phyloP scores from a whole-genome alignment of 2,113 vertebrate species.

The Lycocorax pyrrhopterus region DNA sequence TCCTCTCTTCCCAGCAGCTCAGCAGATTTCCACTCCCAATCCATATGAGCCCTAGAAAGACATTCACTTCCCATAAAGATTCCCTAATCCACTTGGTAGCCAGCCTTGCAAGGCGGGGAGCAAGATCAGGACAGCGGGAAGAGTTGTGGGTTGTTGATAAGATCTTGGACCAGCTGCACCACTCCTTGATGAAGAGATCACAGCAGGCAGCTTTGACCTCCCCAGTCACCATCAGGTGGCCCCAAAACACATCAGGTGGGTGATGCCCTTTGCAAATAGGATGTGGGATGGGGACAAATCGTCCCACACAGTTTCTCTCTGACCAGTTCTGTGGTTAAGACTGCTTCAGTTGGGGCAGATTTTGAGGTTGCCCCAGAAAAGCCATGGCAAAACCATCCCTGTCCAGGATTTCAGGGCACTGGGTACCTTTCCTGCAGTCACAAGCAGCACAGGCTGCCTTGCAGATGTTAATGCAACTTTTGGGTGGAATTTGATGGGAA shows the following conservation, averaged over 20 bases:
- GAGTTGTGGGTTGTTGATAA: neutral
- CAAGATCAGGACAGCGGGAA: neutral
- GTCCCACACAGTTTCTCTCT: neutral
- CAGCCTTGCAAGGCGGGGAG: neutral
- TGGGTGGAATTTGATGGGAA: neutral
- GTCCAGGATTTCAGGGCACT: neutral
- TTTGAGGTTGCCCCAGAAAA: neutral
- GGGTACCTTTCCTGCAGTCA: neutral
- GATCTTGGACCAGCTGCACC: neutral
- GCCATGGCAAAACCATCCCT: neutral
- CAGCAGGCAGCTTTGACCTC: neutral
- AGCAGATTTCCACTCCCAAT: neutral
- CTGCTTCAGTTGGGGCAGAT: neutral
- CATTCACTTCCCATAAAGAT: neutral
- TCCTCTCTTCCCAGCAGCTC: neutral
- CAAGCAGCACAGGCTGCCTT: neutral
- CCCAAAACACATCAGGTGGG: neutral
- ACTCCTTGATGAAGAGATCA: accelerated
- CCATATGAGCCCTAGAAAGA: neutral
- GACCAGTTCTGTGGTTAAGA: neutral
- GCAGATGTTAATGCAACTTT: neutral
- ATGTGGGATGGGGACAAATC: neutral
- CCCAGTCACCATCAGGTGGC: accelerated
- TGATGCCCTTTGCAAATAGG: neutral
- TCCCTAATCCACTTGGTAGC: neutral